phyloP scores from a whole-genome alignment of 2,888 invertebrate genomes.

The Protodeltote pygarga region DNA sequence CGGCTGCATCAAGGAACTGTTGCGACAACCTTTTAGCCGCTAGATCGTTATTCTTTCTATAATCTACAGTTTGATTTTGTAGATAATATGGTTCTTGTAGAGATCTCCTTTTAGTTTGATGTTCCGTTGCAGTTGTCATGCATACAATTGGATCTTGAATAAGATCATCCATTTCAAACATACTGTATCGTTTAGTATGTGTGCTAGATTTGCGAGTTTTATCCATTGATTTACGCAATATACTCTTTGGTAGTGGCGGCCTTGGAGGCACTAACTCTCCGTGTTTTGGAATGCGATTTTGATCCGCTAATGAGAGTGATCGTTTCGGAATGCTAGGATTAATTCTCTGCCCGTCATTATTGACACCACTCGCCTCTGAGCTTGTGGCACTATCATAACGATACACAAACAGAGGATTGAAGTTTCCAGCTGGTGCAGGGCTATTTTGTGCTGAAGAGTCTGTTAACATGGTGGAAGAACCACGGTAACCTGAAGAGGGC shows the following conservation, averaged over 20 bases:
- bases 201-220: conserved; percentile 83
- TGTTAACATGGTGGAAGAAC: conserved; percentile 93
- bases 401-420: conserved; percentile 93
- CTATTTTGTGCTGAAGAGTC: conserved; percentile 92
- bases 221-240: conserved; percentile 89
- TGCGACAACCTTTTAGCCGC: conserved; percentile 84
- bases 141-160: conserved; percentile 81
- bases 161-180: conserved; percentile 91
- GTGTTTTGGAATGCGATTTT: conserved; percentile 75
- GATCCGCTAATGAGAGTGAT: conserved; percentile 88
- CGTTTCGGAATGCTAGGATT: conserved; percentile 89
- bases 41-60: conserved; percentile 84
- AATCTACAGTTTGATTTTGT: conserved; percentile 82
- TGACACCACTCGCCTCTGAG: conserved; percentile 90
- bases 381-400: conserved; percentile 92
- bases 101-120: conserved; percentile 90
- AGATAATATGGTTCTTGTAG: conserved; percentile 91
- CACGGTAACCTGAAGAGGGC: conserved; percentile 94
- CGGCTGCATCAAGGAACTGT: conserved; percentile 84
- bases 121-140: conserved; percentile 79
- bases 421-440: conserved; percentile 87
- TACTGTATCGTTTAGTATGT: conserved; percentile 91
- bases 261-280: conserved; percentile 89
- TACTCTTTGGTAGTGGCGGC: conserved; percentile 91
- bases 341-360: conserved; percentile 79